phyloP scores from a whole-genome alignment of 2,888 invertebrate genomes.

The Nephrotoma flavescens region DNA sequence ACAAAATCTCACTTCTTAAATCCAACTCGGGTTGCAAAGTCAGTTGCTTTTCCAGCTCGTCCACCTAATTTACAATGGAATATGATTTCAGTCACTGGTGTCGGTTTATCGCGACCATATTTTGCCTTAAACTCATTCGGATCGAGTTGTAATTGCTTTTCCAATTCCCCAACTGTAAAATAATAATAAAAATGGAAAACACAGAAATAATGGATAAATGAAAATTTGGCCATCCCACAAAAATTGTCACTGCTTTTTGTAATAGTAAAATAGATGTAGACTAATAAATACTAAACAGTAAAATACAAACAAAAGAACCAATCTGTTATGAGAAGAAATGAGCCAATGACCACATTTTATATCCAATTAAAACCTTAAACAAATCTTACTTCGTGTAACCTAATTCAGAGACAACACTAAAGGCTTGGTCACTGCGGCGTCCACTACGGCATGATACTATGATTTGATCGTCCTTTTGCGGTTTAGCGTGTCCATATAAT shows the following conservation, averaged over 20 bases:
- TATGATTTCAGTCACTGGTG: constrained; percentile 41
- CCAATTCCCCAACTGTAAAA: not conserved
- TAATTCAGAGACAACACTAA: not conserved
- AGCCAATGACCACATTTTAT: not conserved
- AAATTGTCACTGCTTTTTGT: not conserved
- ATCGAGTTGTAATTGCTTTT: not conserved
- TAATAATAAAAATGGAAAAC: not conserved
- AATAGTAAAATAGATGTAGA: not conserved
- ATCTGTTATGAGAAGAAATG: not conserved
- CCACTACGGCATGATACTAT: constrained; percentile 22
- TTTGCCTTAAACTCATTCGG: constrained; percentile 25
- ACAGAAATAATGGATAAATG: not conserved
- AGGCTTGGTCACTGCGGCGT: constrained; percentile 8
- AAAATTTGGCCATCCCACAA: not conserved
- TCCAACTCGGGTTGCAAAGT: constrained; percentile 29
- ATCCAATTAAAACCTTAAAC: not conserved
- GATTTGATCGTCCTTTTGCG: constrained; percentile 38
- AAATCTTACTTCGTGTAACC: constrained; percentile 11
- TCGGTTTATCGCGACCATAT: constrained; percentile 40
- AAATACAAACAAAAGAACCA: not conserved
- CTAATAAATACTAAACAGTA: not conserved
- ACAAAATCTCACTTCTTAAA: constrained; percentile 22
- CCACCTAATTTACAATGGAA: constrained; percentile 56
- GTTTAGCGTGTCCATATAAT: constrained; percentile 43
- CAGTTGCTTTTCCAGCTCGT: constrained; percentile 48